Conservation (phyloP, 1,140 invertebrate species). For the Berghia stephanieae region DNA sequence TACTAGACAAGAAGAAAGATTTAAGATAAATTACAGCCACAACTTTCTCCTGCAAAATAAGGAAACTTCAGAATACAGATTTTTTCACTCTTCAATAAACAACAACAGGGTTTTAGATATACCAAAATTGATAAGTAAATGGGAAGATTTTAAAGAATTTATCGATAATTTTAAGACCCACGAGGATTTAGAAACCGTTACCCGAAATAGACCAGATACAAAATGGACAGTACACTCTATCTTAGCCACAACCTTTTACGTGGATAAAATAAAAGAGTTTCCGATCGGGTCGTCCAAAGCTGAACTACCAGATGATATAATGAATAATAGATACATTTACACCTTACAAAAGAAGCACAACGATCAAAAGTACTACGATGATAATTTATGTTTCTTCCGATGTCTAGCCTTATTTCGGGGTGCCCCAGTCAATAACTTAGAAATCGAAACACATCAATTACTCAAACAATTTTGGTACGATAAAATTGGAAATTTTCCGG, state of each 20-base stretch:
- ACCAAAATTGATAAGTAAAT: not conserved
- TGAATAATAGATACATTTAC: not conserved
- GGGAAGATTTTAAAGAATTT: not conserved
- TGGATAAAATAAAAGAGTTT: not conserved
- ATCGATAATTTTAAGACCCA: not conserved
- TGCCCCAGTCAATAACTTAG: not conserved
- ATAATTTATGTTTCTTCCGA: not conserved
- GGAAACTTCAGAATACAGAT: not conserved
- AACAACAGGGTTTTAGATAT: not conserved
- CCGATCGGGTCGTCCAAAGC: not conserved
- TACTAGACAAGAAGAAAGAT: not conserved
- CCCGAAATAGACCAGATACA: not conserved
- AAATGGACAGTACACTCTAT: conserved; percentile 8
- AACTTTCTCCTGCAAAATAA: not conserved
- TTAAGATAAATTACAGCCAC: no score
- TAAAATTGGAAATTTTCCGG: not conserved
- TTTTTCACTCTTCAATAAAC: not conserved
- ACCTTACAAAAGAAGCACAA: not conserved
- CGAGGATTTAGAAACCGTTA: not conserved
- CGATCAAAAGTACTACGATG: not conserved
- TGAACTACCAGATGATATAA: not conserved
- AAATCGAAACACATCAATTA: not conserved
- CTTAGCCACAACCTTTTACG: not conserved
- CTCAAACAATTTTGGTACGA: not conserved
- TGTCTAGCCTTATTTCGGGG: not conserved